Percentiles rank a stretch among this genome's conserved stretches.
These are phyloP conservation scores for Hydrotaea cyrtoneurina DNA, from an alignment of 2,888 invertebrate genomes.

Conservation along the genomic window DNA sequence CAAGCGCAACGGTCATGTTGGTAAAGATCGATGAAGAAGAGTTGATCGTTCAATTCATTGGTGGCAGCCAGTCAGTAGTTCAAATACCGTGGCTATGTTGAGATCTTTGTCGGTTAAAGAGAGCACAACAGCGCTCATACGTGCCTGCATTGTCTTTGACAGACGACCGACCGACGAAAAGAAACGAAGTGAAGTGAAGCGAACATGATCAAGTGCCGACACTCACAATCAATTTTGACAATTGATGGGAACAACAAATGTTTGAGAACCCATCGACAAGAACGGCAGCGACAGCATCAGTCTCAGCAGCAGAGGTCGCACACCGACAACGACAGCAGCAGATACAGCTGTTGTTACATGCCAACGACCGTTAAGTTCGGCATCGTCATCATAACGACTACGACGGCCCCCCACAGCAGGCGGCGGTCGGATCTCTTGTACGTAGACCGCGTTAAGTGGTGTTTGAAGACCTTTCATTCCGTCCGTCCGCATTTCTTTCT, in stretches of 20 bases:
- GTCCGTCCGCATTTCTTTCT: not conserved
- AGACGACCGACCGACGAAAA: not conserved
- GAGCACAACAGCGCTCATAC: not conserved
- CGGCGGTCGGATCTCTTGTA: not conserved
- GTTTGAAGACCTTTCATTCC: constrained; percentile 15
- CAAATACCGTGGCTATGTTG: constrained; percentile 61
- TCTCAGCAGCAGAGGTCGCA: not conserved
- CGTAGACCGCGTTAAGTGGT: constrained; percentile 4
- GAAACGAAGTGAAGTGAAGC: not conserved
- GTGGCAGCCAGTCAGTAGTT: constrained; percentile 44
- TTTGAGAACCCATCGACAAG: constrained; percentile 21
- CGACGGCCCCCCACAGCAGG: not conserved
- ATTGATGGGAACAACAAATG: constrained; percentile 19
- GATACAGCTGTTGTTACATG: constrained; percentile 68
- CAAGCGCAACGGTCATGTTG: not conserved
- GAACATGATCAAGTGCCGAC: not conserved
- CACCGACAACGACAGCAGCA: not conserved
- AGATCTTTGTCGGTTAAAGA: constrained; percentile 49
- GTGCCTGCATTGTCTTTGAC: not conserved
- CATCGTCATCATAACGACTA: constrained; percentile 33
- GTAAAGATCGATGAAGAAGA: not conserved
- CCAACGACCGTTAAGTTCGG: constrained; percentile 72
- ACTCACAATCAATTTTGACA: constrained; percentile 1
- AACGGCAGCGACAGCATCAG: not conserved
- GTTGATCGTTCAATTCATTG: not conserved